Percentiles rank a stretch among this genome's conserved stretches.
Evolutionary conservation across 2,113 vertebrate species (phyloP).

Genomic region (Gadus macrocephalus): DNA sequence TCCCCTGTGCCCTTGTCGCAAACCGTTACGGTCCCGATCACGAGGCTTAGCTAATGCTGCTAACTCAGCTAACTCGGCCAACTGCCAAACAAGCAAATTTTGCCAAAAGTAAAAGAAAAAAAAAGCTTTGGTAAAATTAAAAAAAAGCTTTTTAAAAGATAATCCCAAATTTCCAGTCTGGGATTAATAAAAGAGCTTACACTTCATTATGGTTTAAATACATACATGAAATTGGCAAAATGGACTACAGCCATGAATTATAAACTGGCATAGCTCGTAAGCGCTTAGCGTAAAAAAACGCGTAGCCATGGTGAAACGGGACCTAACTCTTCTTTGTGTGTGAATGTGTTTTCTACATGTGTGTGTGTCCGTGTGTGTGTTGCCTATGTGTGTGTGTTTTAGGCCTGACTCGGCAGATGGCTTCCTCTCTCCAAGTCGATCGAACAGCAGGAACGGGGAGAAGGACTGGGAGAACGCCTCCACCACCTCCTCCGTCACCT

Average conservation of each 20-base stretch:
- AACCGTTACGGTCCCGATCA: no score
- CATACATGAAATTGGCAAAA: constrained; percentile 6
- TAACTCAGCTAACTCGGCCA: no score
- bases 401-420: constrained; percentile 95
- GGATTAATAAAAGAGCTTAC: no score
- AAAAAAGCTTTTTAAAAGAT: background rate
- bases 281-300: background rate
- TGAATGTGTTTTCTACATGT: constrained; percentile 10
- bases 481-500: constrained; percentile 93
- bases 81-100: no score
- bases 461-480: constrained; percentile 98
- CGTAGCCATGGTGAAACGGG: constrained; percentile 12
- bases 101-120: constrained; percentile 5
- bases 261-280: background rate
- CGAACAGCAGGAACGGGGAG: constrained; percentile 91
- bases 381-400: constrained; percentile 20
- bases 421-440: constrained; percentile 87
- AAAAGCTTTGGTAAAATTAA: constrained; percentile 7
- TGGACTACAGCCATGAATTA: background rate
- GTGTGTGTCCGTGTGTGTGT: constrained; percentile 10
- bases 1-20: no score
- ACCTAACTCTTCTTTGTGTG: constrained; percentile 2
- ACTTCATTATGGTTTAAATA: no score
- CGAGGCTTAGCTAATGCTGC: no score
- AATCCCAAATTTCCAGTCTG: no score